Base-by-base conservation (phyloP, 2,797 vertebrate genomes). In the Hydrolagus colliei region DNA sequence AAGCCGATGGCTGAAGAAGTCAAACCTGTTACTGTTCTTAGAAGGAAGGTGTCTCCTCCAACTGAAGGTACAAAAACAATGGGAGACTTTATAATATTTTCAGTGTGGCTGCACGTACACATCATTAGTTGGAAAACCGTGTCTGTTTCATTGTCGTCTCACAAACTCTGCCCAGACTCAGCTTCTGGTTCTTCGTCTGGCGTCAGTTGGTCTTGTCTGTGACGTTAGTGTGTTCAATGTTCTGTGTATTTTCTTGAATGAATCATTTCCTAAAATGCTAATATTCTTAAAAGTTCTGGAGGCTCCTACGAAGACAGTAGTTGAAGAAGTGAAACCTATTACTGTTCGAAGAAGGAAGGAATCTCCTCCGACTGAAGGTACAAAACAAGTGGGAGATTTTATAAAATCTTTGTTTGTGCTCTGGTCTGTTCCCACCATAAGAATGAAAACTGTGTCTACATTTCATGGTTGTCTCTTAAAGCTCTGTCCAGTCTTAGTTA, bases 221-320 rank as follows among this genome's bases (percentile, higher is more conserved):
- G 65, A 73, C 20, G 10, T 72, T 72, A 73, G 12, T 85, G 16
- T 52, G 35, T 14, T n/a, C 13, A 12, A 59, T 10, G 32, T 75
- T 61, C 59, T 61, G 18, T 67, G n/a, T 14, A 79, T 63, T 63
- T 65, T 80, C 27, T 77, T 77, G 18, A 67, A 67, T 80, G 41
- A 76, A 59, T 20, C 41, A 9, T 10, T 59, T 10, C 75, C 61
- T 77, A 77, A 80, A 77, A 20, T 77, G n/a, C 22, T 79, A 65
- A 80, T 65, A 8, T 80, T 93, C 87, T 93, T 93, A 90, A 87
- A 96, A 95, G 93, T 92, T 89, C 91, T 93, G 87, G 93, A 93
- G 88, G 87, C 93, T 88, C 93, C 93, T 89, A 91, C 93, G 91
- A 93, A 92, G 88, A 88, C 89, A 88, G 67, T 88, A 85, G 90